Base-by-base conservation (phyloP, 2,113 vertebrate species). In the Oriolus oriolus region DNA sequence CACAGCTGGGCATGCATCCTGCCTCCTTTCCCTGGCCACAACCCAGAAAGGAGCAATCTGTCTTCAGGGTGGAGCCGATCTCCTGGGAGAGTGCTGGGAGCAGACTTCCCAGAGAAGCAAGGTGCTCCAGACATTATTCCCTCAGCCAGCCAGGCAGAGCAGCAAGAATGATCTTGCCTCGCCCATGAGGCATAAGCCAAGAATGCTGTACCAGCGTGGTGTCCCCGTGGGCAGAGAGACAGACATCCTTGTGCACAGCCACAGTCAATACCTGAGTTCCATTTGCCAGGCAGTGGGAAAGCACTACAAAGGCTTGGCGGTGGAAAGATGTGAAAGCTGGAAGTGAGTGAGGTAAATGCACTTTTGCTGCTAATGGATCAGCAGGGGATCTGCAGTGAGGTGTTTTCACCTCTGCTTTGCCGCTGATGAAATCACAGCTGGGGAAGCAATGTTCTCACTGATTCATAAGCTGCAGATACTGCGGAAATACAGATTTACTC, bases 141-240 rank as follows among this genome's bases (percentile, higher is more conserved):
- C 81, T 63, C 84, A 86, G 47, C 41, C 50, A 89, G 63, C 4
- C 52, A 54, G 35, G 76, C 42, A 59, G 23, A 93, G 76, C 59
- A 81, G 86, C 80, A 95, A 96, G 95, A 89, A 87, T 9, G 2
- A 53, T 92, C 78, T 85, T 94, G 88, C 50, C 90, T 88, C 6
- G 3, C 33, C 63, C 20, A 16, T 30, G 28, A 61, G 31, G 26
- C 79, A 35, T 7, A 27, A 80, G 45, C n/a, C 31, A 76, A 44
- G 56, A 83, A 65, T 0, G 0, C 8, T 11, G 1, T 16, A 28
- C 20, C 3, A 1, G 69, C 4, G 0, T 4, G 13, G 33, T 68
- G 70, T 45, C 57, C 45, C 41, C 2, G 0, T 4, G 13, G 53
- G 53, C 41, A 84, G 33, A 54, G 26, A 79, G 56, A 20, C 1